Percentiles rank a stretch among this genome's conserved stretches.
phyloP scores from a whole-genome alignment of 1,140 invertebrate species.

The Grapholita molesta region DNA sequence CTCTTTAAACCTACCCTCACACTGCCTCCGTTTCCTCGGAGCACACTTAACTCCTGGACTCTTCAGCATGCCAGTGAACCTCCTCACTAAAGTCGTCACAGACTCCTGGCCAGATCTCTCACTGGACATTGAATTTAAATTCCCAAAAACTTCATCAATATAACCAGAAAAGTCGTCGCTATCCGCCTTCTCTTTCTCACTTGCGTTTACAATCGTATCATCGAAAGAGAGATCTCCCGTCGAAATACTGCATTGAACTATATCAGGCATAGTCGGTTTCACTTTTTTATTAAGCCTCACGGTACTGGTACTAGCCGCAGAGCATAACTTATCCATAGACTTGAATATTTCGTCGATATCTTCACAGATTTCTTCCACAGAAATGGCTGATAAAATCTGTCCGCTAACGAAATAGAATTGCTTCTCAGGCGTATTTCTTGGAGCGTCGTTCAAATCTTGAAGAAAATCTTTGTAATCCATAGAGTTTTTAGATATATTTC shows the following conservation, averaged over 20 bases:
- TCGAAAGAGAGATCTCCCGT: constrained; percentile 11
- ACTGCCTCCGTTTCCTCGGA: constrained; percentile 1
- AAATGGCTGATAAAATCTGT: constrained; percentile 9
- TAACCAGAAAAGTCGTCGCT: not conserved
- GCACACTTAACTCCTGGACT: not conserved
- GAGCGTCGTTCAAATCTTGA: constrained; percentile 33
- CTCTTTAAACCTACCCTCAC: constrained; percentile 4
- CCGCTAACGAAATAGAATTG: constrained; percentile 17
- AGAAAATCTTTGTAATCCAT: constrained; percentile 55
- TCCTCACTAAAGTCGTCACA: constrained; percentile 10
- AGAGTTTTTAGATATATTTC: constrained; percentile 46
- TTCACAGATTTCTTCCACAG: constrained; percentile 18
- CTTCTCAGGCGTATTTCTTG: constrained; percentile 12
- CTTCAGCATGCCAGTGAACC: not conserved
- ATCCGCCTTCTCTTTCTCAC: constrained; percentile 10
- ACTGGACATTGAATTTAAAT: not conserved
- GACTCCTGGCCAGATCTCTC: not conserved
- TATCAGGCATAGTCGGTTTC: not conserved
- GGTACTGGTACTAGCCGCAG: constrained; percentile 17
- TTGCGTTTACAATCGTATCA: not conserved
- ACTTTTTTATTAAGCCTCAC: not conserved
- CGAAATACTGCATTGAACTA: constrained; percentile 12
- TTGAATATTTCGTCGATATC: constrained; percentile 17
- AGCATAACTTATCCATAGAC: constrained; percentile 10
- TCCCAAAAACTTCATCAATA: constrained; percentile 10